Conservation (phyloP, 2,888 invertebrate species). For the Cetonia aurata region DNA sequence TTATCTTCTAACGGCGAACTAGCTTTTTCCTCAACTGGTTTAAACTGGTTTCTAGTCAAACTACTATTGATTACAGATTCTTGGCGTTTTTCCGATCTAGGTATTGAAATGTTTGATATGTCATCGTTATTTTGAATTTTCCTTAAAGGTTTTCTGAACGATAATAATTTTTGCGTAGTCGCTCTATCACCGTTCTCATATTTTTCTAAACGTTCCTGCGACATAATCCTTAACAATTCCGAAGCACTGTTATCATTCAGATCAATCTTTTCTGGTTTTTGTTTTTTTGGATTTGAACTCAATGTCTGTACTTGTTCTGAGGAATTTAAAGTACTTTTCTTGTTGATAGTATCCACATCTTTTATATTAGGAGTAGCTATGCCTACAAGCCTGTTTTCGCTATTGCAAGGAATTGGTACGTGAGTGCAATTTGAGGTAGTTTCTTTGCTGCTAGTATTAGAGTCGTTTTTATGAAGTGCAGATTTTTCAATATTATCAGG, state of each 20-base stretch:
- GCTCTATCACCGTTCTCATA: neutral
- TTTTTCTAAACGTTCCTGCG: neutral
- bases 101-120: no score
- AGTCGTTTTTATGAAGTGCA: neutral
- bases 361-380: constrained; percentile 24
- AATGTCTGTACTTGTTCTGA: neutral
- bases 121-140: neutral
- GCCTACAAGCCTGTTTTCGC: constrained; percentile 8
- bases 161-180: constrained; percentile 17
- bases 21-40: no score
- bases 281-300: neutral
- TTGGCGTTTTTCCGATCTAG: no score
- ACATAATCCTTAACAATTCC: neutral
- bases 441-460: neutral
- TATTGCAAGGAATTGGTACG: neutral
- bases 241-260: neutral
- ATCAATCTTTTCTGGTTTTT: neutral
- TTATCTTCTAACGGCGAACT: no score
- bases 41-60: no score
- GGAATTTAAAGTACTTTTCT: neutral
- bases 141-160: constrained; percentile 20
- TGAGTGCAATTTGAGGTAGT: neutral
- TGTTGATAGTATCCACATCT: neutral
- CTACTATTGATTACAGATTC: no score
- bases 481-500: neutral